Base-by-base conservation (phyloP, 2,888 invertebrate species). In the Diaperis boleti region DNA sequence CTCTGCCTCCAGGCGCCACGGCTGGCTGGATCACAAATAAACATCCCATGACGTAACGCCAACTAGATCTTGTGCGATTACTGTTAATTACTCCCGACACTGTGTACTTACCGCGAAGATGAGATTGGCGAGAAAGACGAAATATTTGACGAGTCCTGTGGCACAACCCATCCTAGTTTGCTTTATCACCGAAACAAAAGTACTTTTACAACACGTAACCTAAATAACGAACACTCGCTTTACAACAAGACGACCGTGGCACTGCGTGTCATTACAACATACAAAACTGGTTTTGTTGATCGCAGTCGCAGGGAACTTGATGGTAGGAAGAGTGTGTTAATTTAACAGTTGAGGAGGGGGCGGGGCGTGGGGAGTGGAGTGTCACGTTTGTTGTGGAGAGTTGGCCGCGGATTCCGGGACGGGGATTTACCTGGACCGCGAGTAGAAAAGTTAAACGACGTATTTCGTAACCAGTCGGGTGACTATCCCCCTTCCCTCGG, bases 21-120 rank as follows among this genome's bases (percentile, higher is more conserved):
- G n/a, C n/a, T n/a, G n/a, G n/a, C n/a, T n/a, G n/a, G 22, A 22
- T 22, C 5, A 22, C 22, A 22, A 6, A 4, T 6, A 6, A 22
- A 22, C 22, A n/a, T 4, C 33, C 33, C 33, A 13, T 33, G 33
- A 33, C 11, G 33, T 33, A 10, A 33, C 33, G 33, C 33, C 13
- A 33, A 33, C 33, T 33, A 13, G 33, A 11, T 33, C 33, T 33
- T 33, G 33, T 33, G 33, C n/a, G 11, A 33, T 13, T n/a, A n/a
- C n/a, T n/a, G n/a, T n/a, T n/a, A n/a, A n/a, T n/a, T n/a, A n/a
- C n/a, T n/a, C n/a, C n/a, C n/a, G n/a, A n/a, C 35, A 35, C 6
- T 11, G 10, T n/a, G 20, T 14, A 90, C 91, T 90, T 82, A 92
- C 92, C 85, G 89, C 89, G 76, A 91, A 90, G 65, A 91, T 73